Evolutionary conservation across 2,797 vertebrate genomes (phyloP).

Genomic region (Malurus leucopterus): DNA sequence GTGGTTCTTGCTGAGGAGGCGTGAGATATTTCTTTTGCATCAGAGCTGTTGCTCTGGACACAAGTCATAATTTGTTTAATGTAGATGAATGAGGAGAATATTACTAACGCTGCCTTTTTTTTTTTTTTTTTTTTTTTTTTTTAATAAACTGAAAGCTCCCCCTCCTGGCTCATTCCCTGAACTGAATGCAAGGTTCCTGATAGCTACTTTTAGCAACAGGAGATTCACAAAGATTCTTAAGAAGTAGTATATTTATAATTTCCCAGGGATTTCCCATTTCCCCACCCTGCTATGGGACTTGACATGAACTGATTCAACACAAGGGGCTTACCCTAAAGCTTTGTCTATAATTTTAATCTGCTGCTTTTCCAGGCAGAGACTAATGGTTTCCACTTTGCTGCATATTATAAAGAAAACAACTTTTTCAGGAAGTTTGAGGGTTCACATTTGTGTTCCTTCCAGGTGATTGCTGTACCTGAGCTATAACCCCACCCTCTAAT

Average conservation of each 20-base stretch:
- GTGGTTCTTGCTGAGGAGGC: slow-evolving; percentile 28
- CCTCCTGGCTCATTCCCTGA: slow-evolving; percentile 29
- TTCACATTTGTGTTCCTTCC: neutral
- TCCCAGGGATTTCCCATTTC: neutral
- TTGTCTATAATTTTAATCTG: neutral
- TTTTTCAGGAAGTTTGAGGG: neutral
- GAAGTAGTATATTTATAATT: neutral
- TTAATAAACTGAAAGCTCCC: slow-evolving; percentile 37
- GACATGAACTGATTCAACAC: neutral
- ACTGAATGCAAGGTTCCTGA: neutral
- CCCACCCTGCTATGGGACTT: neutral
- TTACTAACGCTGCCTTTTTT: neutral
- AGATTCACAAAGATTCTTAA: neutral
- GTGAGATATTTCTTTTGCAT: slow-evolving; percentile 47
- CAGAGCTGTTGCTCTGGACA: slow-evolving; percentile 45
- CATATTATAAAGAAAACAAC: neutral
- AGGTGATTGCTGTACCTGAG: rapidly evolving
- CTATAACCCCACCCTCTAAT: neutral
- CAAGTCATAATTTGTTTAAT: slow-evolving; percentile 55
- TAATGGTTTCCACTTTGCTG: neutral
- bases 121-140: neutral
- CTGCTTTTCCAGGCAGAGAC: neutral
- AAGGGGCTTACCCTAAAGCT: neutral
- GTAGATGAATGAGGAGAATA: slow-evolving; percentile 22
- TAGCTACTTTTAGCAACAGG: neutral